These are phyloP conservation scores for Ctenosaura bakeri DNA, from an alignment of 2,797 vertebrate species.

Conservation along the genomic window DNA sequence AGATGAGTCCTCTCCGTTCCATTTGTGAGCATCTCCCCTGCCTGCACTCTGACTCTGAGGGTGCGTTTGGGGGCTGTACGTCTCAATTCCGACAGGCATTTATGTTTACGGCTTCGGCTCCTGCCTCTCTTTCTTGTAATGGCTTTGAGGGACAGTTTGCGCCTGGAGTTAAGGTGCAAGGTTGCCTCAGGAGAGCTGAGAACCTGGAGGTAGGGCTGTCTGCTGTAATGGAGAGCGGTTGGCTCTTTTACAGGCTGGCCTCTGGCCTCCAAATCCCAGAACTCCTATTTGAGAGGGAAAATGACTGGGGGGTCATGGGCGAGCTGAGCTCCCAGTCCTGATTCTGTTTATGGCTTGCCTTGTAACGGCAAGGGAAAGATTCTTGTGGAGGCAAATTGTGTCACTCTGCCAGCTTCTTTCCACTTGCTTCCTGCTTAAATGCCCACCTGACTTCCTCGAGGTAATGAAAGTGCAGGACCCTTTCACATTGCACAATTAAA, in stretches of 20 bases:
- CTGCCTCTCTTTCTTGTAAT: background rate
- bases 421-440: background rate
- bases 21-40: background rate
- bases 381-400: constrained; percentile 1
- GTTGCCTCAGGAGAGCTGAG: background rate
- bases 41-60: constrained; percentile 30
- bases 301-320: background rate
- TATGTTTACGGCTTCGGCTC: background rate
- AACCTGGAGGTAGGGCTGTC: background rate
- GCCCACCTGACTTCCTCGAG: background rate
- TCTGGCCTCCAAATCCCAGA: background rate
- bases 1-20: background rate
- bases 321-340: background rate
- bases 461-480: background rate
- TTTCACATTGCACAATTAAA: background rate
- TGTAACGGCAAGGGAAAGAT: background rate
- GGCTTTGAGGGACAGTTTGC: constrained; percentile 28
- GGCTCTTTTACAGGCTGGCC: background rate
- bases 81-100: constrained; percentile 10
- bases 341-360: background rate
- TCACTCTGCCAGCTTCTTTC: background rate
- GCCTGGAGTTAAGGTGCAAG: background rate
- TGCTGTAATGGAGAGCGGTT: background rate
- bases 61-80: background rate
- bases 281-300: constrained; percentile 17